phyloP scores from a whole-genome alignment of 2,113 vertebrate genomes.

The Callithrix jacchus region DNA sequence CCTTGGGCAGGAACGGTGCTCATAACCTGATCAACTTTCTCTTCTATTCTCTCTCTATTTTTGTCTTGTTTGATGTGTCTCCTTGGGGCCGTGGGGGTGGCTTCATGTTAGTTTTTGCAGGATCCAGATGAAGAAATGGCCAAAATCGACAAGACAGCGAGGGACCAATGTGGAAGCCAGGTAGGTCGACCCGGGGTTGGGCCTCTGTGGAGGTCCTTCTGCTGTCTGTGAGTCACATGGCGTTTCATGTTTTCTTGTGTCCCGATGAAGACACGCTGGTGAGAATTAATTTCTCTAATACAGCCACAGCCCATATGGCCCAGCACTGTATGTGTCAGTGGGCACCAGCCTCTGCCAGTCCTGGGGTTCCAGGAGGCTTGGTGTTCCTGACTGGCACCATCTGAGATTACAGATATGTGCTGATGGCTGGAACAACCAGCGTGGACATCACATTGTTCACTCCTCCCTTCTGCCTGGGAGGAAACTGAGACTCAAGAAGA shows the following conservation, averaged over 20 bases:
- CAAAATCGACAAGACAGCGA: conserved; percentile 84
- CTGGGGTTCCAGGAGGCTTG: background rate
- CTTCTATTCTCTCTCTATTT: background rate
- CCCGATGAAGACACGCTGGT: background rate
- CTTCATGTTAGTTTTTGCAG: conserved; percentile 87
- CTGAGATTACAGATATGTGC: background rate
- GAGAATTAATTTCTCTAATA: background rate
- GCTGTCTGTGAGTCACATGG: background rate
- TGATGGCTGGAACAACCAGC: background rate
- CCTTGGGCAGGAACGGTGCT: background rate
- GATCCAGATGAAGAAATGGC: conserved; percentile 93
- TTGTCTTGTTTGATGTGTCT: background rate
- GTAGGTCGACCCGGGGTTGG: conserved; percentile 70
- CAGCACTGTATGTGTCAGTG: background rate
- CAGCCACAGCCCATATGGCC: background rate
- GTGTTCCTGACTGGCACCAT: background rate
- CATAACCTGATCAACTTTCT: background rate
- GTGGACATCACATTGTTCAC: background rate
- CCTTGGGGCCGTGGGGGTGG: background rate
- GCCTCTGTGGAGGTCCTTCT: background rate
- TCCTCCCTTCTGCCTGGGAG: background rate
- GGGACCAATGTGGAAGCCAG: conserved; percentile 86
- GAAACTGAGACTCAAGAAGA: conserved; percentile 40
- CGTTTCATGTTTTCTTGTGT: background rate
- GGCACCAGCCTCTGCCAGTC: background rate